These are phyloP conservation scores for Zosterops lateralis DNA, from an alignment of 2,113 vertebrate genomes.

Conservation along the genomic window DNA sequence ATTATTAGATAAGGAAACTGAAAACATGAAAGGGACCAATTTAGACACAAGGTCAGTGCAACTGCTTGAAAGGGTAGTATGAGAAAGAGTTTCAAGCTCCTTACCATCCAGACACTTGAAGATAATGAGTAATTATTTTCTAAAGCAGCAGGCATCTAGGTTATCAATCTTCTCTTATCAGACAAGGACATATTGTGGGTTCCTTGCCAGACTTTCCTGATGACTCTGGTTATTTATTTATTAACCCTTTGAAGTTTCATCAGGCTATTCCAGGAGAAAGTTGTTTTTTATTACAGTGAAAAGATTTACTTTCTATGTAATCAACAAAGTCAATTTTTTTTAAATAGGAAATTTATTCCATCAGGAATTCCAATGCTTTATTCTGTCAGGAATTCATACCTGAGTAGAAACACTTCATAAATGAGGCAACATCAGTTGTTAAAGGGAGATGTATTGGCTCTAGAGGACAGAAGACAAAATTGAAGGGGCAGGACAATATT, in stretches of 20 bases:
- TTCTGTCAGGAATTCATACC: background rate
- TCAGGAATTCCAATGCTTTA: background rate
- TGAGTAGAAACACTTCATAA: background rate
- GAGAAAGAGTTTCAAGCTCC: conserved; percentile 12
- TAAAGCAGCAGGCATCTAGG: conserved; percentile 19
- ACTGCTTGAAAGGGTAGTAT: conserved; percentile 8
- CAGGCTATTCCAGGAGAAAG: background rate
- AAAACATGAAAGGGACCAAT: conserved; percentile 27
- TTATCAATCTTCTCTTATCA: conserved; percentile 40
- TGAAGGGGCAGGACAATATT: background rate
- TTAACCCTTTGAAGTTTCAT: background rate
- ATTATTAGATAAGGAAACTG: conserved; percentile 36
- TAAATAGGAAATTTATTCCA: background rate
- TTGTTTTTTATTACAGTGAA: background rate
- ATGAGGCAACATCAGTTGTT: background rate
- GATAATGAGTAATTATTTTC: conserved; percentile 39
- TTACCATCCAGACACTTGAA: background rate
- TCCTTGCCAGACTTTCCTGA: background rate
- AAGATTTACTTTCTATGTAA: background rate
- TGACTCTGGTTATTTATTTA: background rate
- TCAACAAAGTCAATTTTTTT: background rate
- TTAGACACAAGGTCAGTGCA: conserved; percentile 14
- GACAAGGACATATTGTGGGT: background rate
- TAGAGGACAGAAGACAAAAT: background rate
- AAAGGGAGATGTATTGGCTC: background rate